These are phyloP conservation scores for Mus spicilegus DNA, from an alignment of 2,113 vertebrate genomes.

Conservation along the genomic window DNA sequence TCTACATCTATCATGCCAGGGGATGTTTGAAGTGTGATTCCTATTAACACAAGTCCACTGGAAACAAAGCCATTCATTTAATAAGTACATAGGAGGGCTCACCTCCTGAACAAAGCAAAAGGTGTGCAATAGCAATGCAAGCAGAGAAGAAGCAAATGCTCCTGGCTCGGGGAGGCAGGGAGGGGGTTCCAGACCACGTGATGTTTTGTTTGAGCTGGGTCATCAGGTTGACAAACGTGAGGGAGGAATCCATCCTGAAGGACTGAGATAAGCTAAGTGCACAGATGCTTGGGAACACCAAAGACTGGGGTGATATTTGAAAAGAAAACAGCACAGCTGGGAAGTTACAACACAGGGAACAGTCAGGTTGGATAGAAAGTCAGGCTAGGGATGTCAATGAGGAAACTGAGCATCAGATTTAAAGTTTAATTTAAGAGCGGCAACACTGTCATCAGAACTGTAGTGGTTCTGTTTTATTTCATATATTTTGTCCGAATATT, in stretches of 20 bases:
- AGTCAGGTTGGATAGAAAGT: neutral
- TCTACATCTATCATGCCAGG: neutral
- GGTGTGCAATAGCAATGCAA: constrained; percentile 7
- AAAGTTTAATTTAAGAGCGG: neutral
- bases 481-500: neutral
- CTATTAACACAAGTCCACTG: constrained; percentile 21
- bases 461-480: neutral
- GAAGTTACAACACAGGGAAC: neutral
- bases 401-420: too few relatives aligned
- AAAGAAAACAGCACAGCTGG: neutral
- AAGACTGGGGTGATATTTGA: neutral
- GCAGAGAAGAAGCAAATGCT: neutral
- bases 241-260: neutral
- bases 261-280: neutral
- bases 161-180: neutral
- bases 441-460: neutral
- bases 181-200: neutral
- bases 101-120: neutral
- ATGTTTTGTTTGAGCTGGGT: neutral
- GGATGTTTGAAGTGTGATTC: constrained; percentile 53
- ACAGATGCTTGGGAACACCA: neutral
- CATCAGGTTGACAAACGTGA: neutral
- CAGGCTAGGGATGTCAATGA: neutral
- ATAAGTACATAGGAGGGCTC: neutral
- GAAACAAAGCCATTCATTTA: constrained; percentile 61